Base-by-base conservation (phyloP, 2,888 invertebrate genomes). In the Ecliptopera silaceata region DNA sequence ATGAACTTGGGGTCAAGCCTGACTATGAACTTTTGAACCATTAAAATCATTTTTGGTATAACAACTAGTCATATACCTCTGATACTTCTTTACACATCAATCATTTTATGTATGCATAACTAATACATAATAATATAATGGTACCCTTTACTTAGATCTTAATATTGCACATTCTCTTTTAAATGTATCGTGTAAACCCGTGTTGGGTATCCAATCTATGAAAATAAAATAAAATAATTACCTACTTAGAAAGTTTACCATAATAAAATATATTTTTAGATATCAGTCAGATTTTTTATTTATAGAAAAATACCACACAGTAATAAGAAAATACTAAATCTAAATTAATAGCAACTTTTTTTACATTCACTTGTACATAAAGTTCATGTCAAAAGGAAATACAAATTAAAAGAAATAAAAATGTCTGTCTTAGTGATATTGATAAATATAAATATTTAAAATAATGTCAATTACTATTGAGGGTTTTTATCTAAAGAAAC, bases 371-470 rank as follows among this genome's bases (percentile, higher is more conserved):
- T 60, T 44, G 8, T 53, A 45, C 45, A 36, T 12, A 39, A 59
- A 71, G 64, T 72, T 69, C 65, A 73, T 75, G 63, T 72, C 54
- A 63, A 46, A 61, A 53, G 68, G 6, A 42, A 5, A 66, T 63
- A 63, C 41, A 61, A 86, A 22, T 22, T 93, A 63, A 59, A 60
- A 55, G 54, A 64, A 59, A 56, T 58, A 46, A 64, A 70, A 71
- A 73, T 72, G 72, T 72, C 71, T 69, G 55, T n/a, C 65, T 63
- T 73, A 74, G 57, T 66, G 62, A 63, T 71, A 71, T 20, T 11
- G 49, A 26, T 26, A 26, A 26, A 26, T 13, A 48, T 38, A 44
- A 31, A 41, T 47, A 46, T 38, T n/a, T n/a, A n/a, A n/a, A 48
- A 51, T 8, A 31, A 52, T 61, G 59, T 64, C 59, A 61, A 64